Evolutionary conservation across 2,888 invertebrate genomes (phyloP).

Genomic region (Acleris laterana): DNA sequence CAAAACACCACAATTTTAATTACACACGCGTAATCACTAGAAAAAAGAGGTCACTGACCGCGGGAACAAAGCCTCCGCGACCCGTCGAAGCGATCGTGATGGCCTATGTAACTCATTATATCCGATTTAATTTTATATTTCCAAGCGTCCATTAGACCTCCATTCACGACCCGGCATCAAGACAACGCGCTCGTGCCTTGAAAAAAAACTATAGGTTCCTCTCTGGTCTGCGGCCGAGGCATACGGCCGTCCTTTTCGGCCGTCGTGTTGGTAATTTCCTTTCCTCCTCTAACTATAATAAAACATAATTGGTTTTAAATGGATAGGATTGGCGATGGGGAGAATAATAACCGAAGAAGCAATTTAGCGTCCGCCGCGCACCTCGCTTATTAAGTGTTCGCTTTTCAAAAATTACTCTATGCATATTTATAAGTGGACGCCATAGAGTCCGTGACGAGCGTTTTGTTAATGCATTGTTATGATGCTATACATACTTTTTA

Average conservation of each 20-base stretch:
- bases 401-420: conserved; percentile 68
- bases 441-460: conserved; percentile 44
- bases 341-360: conserved; percentile 65
- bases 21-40: conserved; percentile 49
- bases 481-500: conserved; percentile 9
- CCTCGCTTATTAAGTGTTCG: conserved; percentile 62
- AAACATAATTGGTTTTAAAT: conserved; percentile 83
- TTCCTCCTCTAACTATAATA: conserved; percentile 70
- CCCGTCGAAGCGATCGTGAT: conserved; percentile 62
- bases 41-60: conserved; percentile 59
- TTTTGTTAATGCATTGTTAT: conserved; percentile 26
- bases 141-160: conserved; percentile 70
- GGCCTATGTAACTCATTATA: conserved; percentile 75
- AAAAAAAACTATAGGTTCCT: conserved; percentile 54
- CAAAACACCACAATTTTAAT: conserved; percentile 66
- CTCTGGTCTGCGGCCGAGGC: conserved; percentile 57
- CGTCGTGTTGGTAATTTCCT: conserved; percentile 44
- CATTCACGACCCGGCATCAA: conserved; percentile 65
- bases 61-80: conserved; percentile 66
- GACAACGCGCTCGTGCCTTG: conserved; percentile 60
- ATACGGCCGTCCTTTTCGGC: conserved; percentile 55
- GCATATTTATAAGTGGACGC: conserved; percentile 67
- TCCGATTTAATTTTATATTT: conserved; percentile 77
- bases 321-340: conserved; percentile 79
- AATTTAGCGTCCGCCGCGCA: conserved; percentile 65